These are phyloP conservation scores for Danaus melanippus DNA, from an alignment of 1,140 invertebrate genomes.

Conservation along the genomic window DNA sequence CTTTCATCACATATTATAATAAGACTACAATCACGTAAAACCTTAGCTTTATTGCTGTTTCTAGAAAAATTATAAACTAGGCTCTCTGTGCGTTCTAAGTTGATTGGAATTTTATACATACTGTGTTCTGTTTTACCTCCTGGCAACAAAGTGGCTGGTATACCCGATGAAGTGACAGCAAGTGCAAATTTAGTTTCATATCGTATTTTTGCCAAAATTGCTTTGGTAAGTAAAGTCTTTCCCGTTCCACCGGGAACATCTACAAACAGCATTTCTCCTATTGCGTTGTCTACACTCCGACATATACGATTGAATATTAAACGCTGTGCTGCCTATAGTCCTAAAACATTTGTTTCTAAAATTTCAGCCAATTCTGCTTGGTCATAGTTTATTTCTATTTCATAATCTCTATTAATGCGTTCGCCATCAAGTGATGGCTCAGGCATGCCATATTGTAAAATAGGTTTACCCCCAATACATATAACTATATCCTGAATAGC, in stretches of 20 bases:
- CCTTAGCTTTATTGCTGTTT: too few species aligned
- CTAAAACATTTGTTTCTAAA: constrained; percentile 1
- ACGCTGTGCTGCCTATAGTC: not conserved
- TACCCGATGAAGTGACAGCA: not conserved
- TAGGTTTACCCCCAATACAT: constrained; percentile 2
- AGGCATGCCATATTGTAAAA: constrained; percentile 3
- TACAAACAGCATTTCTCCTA: constrained; percentile 5
- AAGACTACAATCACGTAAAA: too few species aligned
- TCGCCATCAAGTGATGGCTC: not conserved
- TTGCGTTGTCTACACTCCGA: constrained; percentile 1
- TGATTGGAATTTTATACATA: constrained; percentile 44
- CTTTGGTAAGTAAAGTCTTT: constrained; percentile 7
- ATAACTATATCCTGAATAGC: constrained; percentile 8
- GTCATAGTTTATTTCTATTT: constrained; percentile 3
- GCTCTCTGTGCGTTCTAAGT: constrained; percentile 11
- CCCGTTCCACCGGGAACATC: not conserved
- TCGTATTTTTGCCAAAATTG: constrained; percentile 5
- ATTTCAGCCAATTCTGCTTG: constrained; percentile 1
- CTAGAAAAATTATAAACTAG: not conserved
- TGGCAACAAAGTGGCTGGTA: constrained; percentile 5
- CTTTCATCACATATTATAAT: too few species aligned
- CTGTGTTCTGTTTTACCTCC: constrained; percentile 33
- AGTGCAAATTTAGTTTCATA: constrained; percentile 6
- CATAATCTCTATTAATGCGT: constrained; percentile 4
- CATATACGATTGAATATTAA: constrained; percentile 1